Base-by-base conservation (phyloP, 1,140 invertebrate species). In the Drosophila tristis region DNA sequence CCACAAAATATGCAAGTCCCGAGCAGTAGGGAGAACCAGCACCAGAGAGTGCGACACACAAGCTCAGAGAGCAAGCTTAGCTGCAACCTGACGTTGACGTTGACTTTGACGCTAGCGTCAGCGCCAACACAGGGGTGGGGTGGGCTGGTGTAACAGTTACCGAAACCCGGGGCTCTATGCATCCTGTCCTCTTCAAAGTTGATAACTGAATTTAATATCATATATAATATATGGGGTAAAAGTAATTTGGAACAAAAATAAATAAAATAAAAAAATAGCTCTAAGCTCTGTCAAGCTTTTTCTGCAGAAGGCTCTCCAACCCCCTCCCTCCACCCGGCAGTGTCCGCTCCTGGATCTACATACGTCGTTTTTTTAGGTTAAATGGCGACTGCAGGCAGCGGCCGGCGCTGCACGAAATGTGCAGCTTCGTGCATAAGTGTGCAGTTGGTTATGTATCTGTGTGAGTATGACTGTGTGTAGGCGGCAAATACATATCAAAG, bases 341-440 rank as follows among this genome's bases (percentile, higher is more conserved):
- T 4, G n/a, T 39, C 26, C 72, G 72, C 72, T 67, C 54, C 26
- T 75, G 72, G n/a, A 26, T 23, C 20, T 31, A 31, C n/a, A n/a
- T n/a, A n/a, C n/a, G 23, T 35, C 23, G 47, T 68, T 79, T 87
- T 72, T 87, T 87, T 87, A 67, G 82, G 82, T 87, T 87, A 87
- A 89, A 80, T 58, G 71, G 60, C 65, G 81, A 44, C 78, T 87
- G 81, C 81, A 86, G 71, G 68, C 67, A 60, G 63, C 66, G 31
- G 72, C 84, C 84, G 84, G 79, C 76, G 75, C 78, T 87, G 75
- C 78, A 78, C 60, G 54, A 58, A 78, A 29, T 20, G 20, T 59
- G 71, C 75, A 73, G 56, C 48, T 39, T 39, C 4, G 35, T 70
- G 57, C 61, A 66, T 54, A 31, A 65, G 15, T 49, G 58, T 29